Base-by-base conservation (phyloP, 2,888 invertebrate genomes). In the Hanleya hanleyi region DNA sequence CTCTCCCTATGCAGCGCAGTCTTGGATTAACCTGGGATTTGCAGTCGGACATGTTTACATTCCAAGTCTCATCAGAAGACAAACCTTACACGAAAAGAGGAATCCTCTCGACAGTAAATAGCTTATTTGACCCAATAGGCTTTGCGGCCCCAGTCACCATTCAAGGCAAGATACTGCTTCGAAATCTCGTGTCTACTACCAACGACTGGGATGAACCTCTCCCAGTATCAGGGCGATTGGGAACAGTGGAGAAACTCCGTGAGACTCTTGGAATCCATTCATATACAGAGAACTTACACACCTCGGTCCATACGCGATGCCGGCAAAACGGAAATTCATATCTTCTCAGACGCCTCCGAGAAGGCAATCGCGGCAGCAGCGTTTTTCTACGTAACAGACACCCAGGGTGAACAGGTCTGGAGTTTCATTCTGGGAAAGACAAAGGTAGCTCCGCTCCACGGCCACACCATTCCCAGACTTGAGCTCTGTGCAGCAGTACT, bases 151-250 rank as follows among this genome's bases (percentile, higher is more conserved):
- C 81, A 26, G 69, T 80, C 0, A 71, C 66, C 7, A 66, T 79
- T n/a, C 68, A 67, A 67, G 79, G 78, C n/a, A 83, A 80, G 51
- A 33, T 78, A 12, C 69, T 83, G 5, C 71, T 83, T 2, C 51
- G 80, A 69, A 73, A 76, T 3, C 32, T 80, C 5, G 69, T 78
- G 15, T 37, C 71, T 15, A 29, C 57, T 12, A 75, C 70, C 9
- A 33, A 12, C 2, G 77, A 76, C 36, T 83, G 81, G 81, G 81
- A 83, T 73, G 71, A 79, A 18, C 75, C 74, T 15, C 67, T 83
- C 33, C 76, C 83, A 12, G 47, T 1, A n/a, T 18, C 37, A 35
- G 15, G 18, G 18, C 5, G 70, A 75, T 22, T 79, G 80, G 81
- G 32, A 67, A 0, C 36, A 18, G 12, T 82, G 79, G 78, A 77